phyloP scores from a whole-genome alignment of 2,888 invertebrate species.

The Theristus sp. region DNA sequence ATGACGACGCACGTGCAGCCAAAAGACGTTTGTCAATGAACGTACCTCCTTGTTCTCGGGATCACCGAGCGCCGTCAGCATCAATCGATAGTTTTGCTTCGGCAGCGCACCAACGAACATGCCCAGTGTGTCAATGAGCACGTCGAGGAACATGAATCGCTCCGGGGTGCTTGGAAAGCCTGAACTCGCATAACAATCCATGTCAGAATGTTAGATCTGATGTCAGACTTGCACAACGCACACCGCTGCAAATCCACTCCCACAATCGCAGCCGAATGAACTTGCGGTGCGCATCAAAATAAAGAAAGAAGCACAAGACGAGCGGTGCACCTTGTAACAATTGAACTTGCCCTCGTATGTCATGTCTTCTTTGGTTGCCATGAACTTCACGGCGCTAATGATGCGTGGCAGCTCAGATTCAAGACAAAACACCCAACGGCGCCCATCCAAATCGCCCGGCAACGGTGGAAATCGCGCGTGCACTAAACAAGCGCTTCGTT shows the following conservation, averaged over 20 bases:
- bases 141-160: slow-evolving; percentile 1
- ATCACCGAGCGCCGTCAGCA: neutral
- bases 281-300: too few species aligned
- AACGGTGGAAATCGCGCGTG: neutral
- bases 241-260: too few species aligned
- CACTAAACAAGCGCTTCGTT: too few species aligned
- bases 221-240: too few species aligned
- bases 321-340: neutral
- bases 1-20: neutral
- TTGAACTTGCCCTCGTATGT: neutral
- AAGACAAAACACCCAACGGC: slow-evolving; percentile 2
- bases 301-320: too few species aligned
- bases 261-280: too few species aligned
- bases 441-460: slow-evolving; percentile 1
- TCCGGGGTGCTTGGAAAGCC: slow-evolving; percentile 1
- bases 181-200: neutral
- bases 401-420: neutral
- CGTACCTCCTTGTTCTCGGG: neutral
- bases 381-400: neutral
- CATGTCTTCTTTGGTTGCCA: neutral
- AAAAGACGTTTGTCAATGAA: neutral
- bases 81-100: neutral
- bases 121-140: neutral
- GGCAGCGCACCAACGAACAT: neutral
- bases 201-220: too few species aligned